Evolutionary conservation across 1,140 invertebrate species (phyloP).

Genomic region (Ganaspis sp.): DNA sequence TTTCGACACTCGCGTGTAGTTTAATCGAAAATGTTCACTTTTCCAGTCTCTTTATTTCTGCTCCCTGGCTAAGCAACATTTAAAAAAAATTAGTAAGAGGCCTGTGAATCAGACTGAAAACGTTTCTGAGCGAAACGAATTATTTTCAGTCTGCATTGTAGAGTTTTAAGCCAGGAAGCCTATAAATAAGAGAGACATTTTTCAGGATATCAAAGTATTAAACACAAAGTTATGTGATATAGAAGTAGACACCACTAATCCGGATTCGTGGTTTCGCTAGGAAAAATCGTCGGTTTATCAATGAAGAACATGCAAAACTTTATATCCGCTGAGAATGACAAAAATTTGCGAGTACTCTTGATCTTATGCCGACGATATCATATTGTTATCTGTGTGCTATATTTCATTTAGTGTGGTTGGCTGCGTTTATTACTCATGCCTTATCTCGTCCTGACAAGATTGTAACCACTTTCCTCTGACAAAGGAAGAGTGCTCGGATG

Average conservation of each 20-base stretch:
- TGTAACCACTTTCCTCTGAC: conserved; percentile 11
- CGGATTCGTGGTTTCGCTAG: conserved; percentile 34
- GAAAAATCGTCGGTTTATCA: conserved; percentile 45
- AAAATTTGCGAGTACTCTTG: conserved; percentile 17
- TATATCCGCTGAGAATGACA: conserved; percentile 24
- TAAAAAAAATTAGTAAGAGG: neutral
- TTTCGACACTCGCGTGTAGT: too few relatives aligned
- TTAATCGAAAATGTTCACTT: neutral
- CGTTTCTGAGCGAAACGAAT: conserved; percentile 11
- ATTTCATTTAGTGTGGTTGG: conserved; percentile 4
- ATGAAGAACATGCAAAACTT: conserved; percentile 20
- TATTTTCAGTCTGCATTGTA: neutral
- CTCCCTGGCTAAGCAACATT: neutral
- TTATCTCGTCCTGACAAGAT: conserved; percentile 23
- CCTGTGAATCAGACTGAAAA: neutral
- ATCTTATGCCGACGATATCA: conserved; percentile 3
- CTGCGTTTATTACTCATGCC: conserved; percentile 25
- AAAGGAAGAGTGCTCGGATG: conserved; percentile 15
- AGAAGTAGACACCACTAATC: conserved; percentile 34
- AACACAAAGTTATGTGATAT: conserved; percentile 31
- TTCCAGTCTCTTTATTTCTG: too few relatives aligned
- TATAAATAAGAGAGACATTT: conserved; percentile 40
- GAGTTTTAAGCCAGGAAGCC: conserved; percentile 29
- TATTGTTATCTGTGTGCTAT: neutral
- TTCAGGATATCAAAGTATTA: conserved; percentile 44